Base-by-base conservation (phyloP, 2,888 invertebrate species). In the Stegana nigrithorax region DNA sequence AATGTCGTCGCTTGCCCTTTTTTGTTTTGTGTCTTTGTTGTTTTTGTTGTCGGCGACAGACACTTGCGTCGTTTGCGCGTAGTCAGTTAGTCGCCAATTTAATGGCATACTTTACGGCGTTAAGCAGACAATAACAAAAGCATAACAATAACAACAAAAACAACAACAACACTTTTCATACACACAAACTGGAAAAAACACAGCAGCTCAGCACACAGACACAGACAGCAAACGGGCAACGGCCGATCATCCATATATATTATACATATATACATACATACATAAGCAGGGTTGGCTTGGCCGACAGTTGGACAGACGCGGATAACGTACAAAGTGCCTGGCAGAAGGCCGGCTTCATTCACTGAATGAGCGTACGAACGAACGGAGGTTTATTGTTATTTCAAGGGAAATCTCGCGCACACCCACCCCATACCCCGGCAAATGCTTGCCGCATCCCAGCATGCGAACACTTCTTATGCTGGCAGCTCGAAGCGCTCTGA, bases 71-170 rank as follows among this genome's bases (percentile, higher is more conserved):
- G 39, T 39, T 8, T 14, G 39, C 12, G n/a, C 60, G 58, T 67
- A 72, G 78, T 70, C 72, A 73, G 75, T 71, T 76, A 75, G 75
- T 71, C 80, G 81, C 82, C 82, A 82, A 80, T 80, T 79, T 82
- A 80, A 80, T 81, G 71, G 72, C 78, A 73, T 81, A 75, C 74
- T 81, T 78, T 73, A 71, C 72, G 73, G 78, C 73, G 71, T 73
- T 81, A 78, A 77, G 73, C 73, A 76, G 77, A 69, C 78, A 73
- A 68, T 70, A 67, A 67, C 42, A 64, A 45, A 42, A 25, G 56
- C 26, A 29, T 8, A 56, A 47, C 55, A 45, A 56, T 17, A 47
- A 56, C 47, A 61, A 14, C 42, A 47, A 55, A 26, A 57, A 55
- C 23, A 64, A 77, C 66, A 67, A 64, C 64, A 47, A 55, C 58